These are phyloP conservation scores for Chrysina gloriosa DNA, from an alignment of 2,888 invertebrate genomes.

Conservation along the genomic window DNA sequence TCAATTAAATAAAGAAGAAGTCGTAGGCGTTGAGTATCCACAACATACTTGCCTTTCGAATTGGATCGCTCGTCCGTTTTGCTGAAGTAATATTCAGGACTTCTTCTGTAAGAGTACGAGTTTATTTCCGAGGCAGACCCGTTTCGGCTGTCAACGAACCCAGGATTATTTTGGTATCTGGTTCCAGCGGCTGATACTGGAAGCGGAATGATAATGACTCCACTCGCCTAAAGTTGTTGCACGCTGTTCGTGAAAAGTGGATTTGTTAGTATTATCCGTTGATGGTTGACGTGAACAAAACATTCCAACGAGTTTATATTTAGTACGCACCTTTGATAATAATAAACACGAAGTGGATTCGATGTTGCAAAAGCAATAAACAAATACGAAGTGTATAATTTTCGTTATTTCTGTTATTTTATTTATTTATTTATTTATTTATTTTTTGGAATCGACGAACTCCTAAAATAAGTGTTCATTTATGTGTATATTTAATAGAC, in stretches of 20 bases:
- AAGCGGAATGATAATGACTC: constrained; percentile 34
- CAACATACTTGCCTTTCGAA: not conserved
- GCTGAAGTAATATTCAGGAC: constrained; percentile 10
- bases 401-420: too few species aligned
- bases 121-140: constrained; percentile 13
- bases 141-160: constrained; percentile 36
- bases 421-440: too few species aligned
- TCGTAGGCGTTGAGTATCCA: too few species aligned
- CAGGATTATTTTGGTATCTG: constrained; percentile 38
- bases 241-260: not conserved
- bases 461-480: too few species aligned
- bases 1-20: too few species aligned
- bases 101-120: not conserved
- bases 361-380: not conserved
- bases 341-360: not conserved
- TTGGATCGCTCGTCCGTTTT: not conserved
- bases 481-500: too few species aligned
- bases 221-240: constrained; percentile 11
- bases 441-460: too few species aligned
- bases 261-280: constrained; percentile 2
- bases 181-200: constrained; percentile 34
- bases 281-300: not conserved
- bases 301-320: constrained; percentile 11
- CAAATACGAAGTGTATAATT: not conserved
- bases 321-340: constrained; percentile 2